Conservation (phyloP, 2,797 vertebrate species). For the Carduelis carduelis region DNA sequence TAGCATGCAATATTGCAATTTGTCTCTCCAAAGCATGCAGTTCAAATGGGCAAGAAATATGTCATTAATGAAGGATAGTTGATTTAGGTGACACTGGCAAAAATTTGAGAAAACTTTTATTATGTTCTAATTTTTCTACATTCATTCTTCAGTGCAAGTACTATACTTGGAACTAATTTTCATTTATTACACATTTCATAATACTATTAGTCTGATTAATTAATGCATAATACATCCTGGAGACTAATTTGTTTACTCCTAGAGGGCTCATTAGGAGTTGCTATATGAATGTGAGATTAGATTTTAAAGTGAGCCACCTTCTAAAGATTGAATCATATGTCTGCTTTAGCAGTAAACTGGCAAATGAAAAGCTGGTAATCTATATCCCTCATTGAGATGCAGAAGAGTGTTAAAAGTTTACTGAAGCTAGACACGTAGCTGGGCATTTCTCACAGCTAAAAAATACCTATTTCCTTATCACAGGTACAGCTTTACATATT, state of each 20-base stretch:
- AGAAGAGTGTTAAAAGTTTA: background rate
- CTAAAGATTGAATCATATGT: constrained; percentile 66
- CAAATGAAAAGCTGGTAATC: constrained; percentile 61
- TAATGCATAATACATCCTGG: constrained; percentile 77
- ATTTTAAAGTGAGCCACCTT: constrained; percentile 72
- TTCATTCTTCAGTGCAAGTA: constrained; percentile 59
- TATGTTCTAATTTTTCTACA: constrained; percentile 48
- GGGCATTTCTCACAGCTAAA: background rate
- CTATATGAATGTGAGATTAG: constrained; percentile 73
- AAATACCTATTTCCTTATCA: background rate
- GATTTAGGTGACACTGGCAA: constrained; percentile 40
- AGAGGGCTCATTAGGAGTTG: constrained; percentile 74
- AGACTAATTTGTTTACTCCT: constrained; percentile 83
- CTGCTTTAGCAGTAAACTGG: constrained; percentile 59
- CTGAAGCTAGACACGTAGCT: background rate
- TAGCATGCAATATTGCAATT: background rate
- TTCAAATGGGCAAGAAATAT: constrained; percentile 7
- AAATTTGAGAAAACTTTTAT: constrained; percentile 62
- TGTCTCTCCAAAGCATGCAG: background rate
- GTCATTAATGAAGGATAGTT: constrained; percentile 20
- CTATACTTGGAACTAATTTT: constrained; percentile 74
- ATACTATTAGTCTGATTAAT: constrained; percentile 82
- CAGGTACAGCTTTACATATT: background rate
- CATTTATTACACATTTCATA: constrained; percentile 77
- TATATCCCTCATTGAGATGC: background rate